Base-by-base conservation (phyloP, 2,797 vertebrate species). In the Dicrostonyx torquatus region DNA sequence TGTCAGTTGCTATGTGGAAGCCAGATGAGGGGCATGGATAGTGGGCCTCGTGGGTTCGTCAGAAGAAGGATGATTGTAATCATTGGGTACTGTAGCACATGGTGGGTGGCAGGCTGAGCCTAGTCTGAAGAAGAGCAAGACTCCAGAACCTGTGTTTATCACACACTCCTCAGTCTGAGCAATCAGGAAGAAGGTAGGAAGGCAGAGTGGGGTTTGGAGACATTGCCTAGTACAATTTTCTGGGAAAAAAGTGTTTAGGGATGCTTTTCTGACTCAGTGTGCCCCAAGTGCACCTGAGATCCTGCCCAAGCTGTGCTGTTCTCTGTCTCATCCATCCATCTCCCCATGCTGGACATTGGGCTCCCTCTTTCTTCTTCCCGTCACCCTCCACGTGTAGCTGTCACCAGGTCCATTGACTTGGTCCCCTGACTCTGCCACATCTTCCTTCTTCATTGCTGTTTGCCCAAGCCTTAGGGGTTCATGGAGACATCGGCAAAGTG, bases 261-360 rank as follows among this genome's bases (percentile, higher is more conserved):
- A 20, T 0, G 48, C 10, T 34, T 9, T 31, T 43, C 12, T 0
- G 14, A 22, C 75, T 37, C 50, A 13, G n/a, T 11, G 15, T 8
- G 6, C 48, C 20, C 72, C 10, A 4, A 20, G 72, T 4, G 34
- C 13, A 43, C 85, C 29, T 10, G 31, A 37, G 73, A 0, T 26
- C 40, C 31, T n/a, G 40, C 45, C 43, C 37, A 62, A 26, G 11
- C 64, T 60, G 29, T 10, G 43, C 6, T 24, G 5, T 20, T 53
- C 55, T 40, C 2, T 8, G 5, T 64, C 53, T 55, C 24, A n/a
- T 31, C 37, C 37, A 8, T 40, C 3, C 3, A 37, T 62, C 43
- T 64, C 55, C 50, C 62, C 24, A 13, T 79, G 34, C 77, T 79
- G 50, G 60, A 40, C 3, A 8, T 26, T 5, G 43, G 14, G 4